Evolutionary conservation across 2,113 vertebrate species (phyloP), one percentile per base, ranked within the genome.

Genomic region (Pseudopipra pipra): DNA sequence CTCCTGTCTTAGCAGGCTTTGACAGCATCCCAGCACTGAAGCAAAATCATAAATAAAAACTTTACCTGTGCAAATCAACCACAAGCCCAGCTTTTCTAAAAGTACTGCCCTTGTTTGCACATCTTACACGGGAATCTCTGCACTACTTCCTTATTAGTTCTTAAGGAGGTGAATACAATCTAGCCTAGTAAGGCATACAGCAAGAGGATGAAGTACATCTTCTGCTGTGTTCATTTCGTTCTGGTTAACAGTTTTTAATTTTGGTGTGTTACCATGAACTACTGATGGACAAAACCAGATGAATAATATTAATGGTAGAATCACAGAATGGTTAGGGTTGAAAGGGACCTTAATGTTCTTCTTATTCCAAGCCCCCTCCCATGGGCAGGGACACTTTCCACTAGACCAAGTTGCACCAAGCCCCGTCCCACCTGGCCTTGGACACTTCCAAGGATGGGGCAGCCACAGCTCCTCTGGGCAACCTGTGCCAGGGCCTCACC

Each of bases 21-120:
- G 52, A n/a, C 47, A 17, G 14, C 18, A 27, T 46, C 51, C 14
- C 24, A 14, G 15, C 3, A 12, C 35, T 25, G 24, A 33, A 74
- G 13, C 0, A 0, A 72, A 85, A 72, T 25, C 8, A 0, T 8
- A 33, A 62, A 49, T 35, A 62, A 54, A 82, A 46, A 9, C 14
- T 25, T 77, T 56, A 63, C 12, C 23, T 16, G 41, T 68, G 44
- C 68, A 58, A 22, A 18, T 49, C 43, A 37, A 2, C 35, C 23
- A 13, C 1, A 19, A 81, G 20, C 37, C 24, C 33, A 33, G 7
- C 23, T 73, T 51, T 65, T 22, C 41, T 8, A 6, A 20, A 7
- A 5, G 8, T 43, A 49, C 41, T 39, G 31, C 6, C 14, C 7
- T 33, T 0, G 2, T 41, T 35, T 41, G 54, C 30, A 8, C 0